Evolutionary conservation across 2,888 invertebrate species (phyloP).

Genomic region (Reticulitermes lucifugus): DNA sequence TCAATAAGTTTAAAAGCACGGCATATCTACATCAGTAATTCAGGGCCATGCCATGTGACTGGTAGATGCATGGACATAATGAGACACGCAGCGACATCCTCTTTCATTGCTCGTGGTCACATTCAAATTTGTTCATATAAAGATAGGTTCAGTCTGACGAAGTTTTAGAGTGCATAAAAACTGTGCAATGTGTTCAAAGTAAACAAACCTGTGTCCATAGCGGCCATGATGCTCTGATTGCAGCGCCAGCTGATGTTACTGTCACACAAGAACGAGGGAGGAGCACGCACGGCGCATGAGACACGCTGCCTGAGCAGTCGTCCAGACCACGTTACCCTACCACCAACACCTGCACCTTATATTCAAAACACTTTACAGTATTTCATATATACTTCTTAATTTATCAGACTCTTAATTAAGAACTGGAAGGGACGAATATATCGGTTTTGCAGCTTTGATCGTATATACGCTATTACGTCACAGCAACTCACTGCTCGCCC

Average conservation of each 20-base stretch:
- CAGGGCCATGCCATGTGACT: slow-evolving; percentile 20
- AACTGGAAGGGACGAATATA: neutral
- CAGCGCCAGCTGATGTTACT: slow-evolving; percentile 8
- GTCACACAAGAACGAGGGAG: neutral
- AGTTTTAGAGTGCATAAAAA: neutral
- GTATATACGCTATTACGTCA: neutral
- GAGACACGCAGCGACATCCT: no score
- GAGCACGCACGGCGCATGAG: neutral
- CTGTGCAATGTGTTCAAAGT: neutral
- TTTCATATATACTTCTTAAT: neutral
- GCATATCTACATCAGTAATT: slow-evolving; percentile 33
- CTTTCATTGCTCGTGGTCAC: no score
- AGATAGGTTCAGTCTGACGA: neutral
- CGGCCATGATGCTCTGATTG: slow-evolving; percentile 8
- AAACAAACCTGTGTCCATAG: slow-evolving; percentile 31
- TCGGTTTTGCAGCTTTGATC: neutral
- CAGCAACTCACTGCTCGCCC: neutral
- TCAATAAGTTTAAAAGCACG: slow-evolving; percentile 35
- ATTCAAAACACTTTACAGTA: neutral
- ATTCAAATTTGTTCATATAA: no score
- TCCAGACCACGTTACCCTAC: neutral
- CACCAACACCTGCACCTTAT: neutral
- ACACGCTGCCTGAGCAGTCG: neutral
- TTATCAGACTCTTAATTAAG: neutral
- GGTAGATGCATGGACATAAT: neutral